Evolutionary conservation across 1,140 invertebrate species (phyloP).

Genomic region (Carcinoscorpius rotundicauda): DNA sequence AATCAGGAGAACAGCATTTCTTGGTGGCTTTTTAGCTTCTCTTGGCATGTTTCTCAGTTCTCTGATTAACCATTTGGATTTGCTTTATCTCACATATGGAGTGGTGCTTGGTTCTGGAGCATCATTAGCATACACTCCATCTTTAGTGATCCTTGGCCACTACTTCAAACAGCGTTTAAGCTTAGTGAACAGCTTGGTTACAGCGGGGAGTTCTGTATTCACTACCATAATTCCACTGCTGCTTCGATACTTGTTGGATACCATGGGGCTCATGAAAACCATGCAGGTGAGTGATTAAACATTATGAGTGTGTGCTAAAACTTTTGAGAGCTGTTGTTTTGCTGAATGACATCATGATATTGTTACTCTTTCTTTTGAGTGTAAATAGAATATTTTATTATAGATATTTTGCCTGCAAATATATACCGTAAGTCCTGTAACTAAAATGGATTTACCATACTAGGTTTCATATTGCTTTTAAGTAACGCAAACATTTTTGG

Average conservation of each 20-base stretch:
- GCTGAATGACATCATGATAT: no score
- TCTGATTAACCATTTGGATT: slow-evolving; percentile 45
- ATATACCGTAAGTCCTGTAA: no score
- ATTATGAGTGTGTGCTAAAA: no score
- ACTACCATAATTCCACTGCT: slow-evolving; percentile 64
- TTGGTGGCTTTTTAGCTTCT: slow-evolving; percentile 63
- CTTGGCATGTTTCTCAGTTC: slow-evolving; percentile 67
- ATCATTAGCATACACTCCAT: slow-evolving; percentile 78
- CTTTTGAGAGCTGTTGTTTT: no score
- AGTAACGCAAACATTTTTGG: no score
- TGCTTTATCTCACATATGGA: slow-evolving; percentile 74
- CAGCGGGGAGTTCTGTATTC: slow-evolving; percentile 77
- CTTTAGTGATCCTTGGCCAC: slow-evolving; percentile 75
- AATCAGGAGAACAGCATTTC: slow-evolving; percentile 61
- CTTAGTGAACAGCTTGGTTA: slow-evolving; percentile 79
- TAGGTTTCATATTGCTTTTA: no score
- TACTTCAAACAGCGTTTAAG: slow-evolving; percentile 74
- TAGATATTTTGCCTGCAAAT: no score
- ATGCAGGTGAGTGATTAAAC: slow-evolving; percentile 18
- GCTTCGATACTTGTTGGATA: slow-evolving; percentile 48
- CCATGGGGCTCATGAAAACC: slow-evolving; percentile 43
- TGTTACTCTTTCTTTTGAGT: no score
- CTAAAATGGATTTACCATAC: no score
- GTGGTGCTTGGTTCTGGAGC: slow-evolving; percentile 76
- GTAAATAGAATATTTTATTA: no score